phyloP scores from a whole-genome alignment of 2,888 invertebrate genomes.

The Argyra leucocephala region DNA sequence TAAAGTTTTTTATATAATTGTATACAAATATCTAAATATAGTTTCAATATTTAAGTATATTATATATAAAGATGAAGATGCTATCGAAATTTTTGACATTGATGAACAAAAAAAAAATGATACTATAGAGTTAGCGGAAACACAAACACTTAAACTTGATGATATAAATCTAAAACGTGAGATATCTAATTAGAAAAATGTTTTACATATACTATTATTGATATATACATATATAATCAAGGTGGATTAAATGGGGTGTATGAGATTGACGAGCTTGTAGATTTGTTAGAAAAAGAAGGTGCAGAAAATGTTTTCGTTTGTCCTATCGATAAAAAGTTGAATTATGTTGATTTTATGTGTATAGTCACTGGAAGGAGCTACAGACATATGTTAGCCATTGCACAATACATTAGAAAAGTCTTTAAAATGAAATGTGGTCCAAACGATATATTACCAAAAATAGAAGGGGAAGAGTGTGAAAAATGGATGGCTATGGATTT shows the following conservation, averaged over 20 bases:
- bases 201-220: not conserved
- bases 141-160: conserved; percentile 50
- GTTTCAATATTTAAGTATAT: not conserved
- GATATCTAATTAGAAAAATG: too few relatives aligned
- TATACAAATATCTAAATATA: too few relatives aligned
- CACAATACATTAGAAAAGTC: conserved; percentile 63
- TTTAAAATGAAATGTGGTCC: conserved; percentile 61
- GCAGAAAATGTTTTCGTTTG: conserved; percentile 73
- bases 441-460: conserved; percentile 58
- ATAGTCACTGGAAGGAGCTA: conserved; percentile 65
- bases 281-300: conserved; percentile 65
- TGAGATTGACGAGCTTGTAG: conserved; percentile 77
- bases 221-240: conserved; percentile 34
- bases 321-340: conserved; percentile 58
- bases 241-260: conserved; percentile 77
- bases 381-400: conserved; percentile 64
- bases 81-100: conserved; percentile 61
- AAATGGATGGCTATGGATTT: conserved; percentile 88
- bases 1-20: too few relatives aligned
- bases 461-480: conserved; percentile 65
- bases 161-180: conserved; percentile 50
- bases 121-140: conserved; percentile 44
- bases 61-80: conserved; percentile 50
- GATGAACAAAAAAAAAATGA: conserved; percentile 52
- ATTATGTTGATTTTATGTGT: conserved; percentile 78